Percentiles rank a stretch among this genome's conserved stretches.
phyloP scores from a whole-genome alignment of 2,888 invertebrate species.

The Himalopsyche japonica region DNA sequence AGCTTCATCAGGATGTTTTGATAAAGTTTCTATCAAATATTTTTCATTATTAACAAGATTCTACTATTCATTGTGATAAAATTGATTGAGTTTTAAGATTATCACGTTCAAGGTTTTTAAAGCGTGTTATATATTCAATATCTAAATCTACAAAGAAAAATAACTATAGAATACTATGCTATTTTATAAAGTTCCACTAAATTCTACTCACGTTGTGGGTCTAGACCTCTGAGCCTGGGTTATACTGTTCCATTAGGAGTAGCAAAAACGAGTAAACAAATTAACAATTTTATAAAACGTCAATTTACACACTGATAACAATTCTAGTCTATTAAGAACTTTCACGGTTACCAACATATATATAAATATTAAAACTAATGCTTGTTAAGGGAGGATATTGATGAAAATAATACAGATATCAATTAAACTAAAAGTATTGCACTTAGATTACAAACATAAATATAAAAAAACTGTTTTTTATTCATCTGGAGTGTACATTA shows the following conservation, averaged over 20 bases:
- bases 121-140: not conserved
- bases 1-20: too few relatives aligned
- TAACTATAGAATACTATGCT: not conserved
- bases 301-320: not conserved
- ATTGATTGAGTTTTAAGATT: too few relatives aligned
- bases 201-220: conserved; percentile 59
- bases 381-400: not conserved
- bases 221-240: conserved; percentile 62
- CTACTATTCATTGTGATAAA: too few relatives aligned
- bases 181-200: not conserved
- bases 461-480: too few relatives aligned
- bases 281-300: not conserved
- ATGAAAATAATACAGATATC: not conserved
- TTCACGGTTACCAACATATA: too few relatives aligned
- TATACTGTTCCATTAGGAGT: conserved; percentile 50
- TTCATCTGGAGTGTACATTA: too few relatives aligned
- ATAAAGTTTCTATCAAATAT: too few relatives aligned
- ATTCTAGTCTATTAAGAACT: not conserved
- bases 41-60: too few relatives aligned
- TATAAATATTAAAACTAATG: too few relatives aligned
- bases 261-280: not conserved
- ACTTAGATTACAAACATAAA: too few relatives aligned
- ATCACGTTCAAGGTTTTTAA: too few relatives aligned
- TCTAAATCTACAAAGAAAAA: not conserved
- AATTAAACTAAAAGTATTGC: too few relatives aligned